These are phyloP conservation scores for Plumapathes pennacea DNA, from an alignment of 92 coral and sea anemone species.

Conservation along the genomic window DNA sequence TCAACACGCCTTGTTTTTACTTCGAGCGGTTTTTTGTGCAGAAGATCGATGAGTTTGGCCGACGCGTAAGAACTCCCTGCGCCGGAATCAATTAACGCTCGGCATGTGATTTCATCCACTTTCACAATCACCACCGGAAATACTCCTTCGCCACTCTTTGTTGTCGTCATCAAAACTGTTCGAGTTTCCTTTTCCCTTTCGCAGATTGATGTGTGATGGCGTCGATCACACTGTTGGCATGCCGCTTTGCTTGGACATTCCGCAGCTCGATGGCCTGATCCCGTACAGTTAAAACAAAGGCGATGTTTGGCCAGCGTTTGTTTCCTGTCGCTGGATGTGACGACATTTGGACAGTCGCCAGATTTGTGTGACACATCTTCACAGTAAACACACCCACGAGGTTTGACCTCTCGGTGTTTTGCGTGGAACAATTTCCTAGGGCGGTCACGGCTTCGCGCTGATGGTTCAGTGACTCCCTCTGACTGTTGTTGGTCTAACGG, in stretches of 20 bases:
- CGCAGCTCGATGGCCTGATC: too few relatives aligned
- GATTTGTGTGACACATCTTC: constrained; percentile 2
- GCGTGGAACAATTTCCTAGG: constrained; percentile 8
- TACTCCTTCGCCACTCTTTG: too few relatives aligned
- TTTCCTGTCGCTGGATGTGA: too few relatives aligned
- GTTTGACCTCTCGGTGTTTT: constrained; percentile 2
- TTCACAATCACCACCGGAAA: constrained; percentile 13
- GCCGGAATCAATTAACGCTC: too few relatives aligned
- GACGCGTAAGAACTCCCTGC: constrained; percentile 10
- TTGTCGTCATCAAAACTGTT: too few relatives aligned
- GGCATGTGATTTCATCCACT: constrained; percentile 15
- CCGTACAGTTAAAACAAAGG: constrained; percentile 20
- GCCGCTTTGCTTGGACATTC: too few relatives aligned
- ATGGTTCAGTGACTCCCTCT: too few relatives aligned
- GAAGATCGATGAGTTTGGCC: constrained; percentile 10
- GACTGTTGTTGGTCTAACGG: neutral
- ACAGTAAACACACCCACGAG: constrained; percentile 9
- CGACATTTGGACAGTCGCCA: constrained; percentile 4
- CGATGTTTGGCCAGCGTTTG: constrained; percentile 11
- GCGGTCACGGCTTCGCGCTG: neutral
- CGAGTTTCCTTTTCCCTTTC: too few relatives aligned
- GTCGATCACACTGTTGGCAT: too few relatives aligned
- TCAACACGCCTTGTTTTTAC: constrained; percentile 10
- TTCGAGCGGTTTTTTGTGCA: constrained; percentile 5
- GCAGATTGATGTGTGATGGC: too few relatives aligned